Evolutionary conservation across 2,888 invertebrate genomes (phyloP), one percentile per base, ranked within the genome.

Genomic region (Prosapia bicincta): DNA sequence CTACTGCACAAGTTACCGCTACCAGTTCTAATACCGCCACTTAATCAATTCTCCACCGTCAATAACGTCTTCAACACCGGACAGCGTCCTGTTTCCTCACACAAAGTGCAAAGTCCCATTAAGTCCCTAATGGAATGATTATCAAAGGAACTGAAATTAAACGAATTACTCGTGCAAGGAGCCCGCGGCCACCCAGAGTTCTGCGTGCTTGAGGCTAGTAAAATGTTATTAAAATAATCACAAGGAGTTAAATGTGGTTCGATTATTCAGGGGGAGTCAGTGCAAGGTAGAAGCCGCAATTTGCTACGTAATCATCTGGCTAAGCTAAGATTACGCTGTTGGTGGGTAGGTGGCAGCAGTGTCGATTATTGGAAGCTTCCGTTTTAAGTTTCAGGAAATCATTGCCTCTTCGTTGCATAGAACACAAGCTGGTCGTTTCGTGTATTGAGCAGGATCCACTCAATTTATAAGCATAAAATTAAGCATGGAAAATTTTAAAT

Each of bases 221-320:
- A 13, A 38, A 15, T 13, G 69, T 74, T 69, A 74, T 74, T 74
- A 74, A 74, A 74, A 74, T 74, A 74, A 74, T 74, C 74, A 74
- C 74, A 74, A 32, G 13, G 38, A 74, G 69, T 74, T 74, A 74
- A 74, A 74, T 69, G 69, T 38, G n/a, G 69, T 69, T 54, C 74
- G 74, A 74, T 68, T 74, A 74, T 74, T 43, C 69, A 74, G 74
- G 43, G 65, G 69, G 69, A 6, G 7, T 5, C 38, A 5, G 38
- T 38, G 2, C 2, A 38, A 7, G 38, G 6, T 38, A 38, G 38
- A 38, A 13, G 38, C 38, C 13, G 38, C 38, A 38, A 38, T 38
- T 38, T 13, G 38, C 10, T 38, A 38, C 38, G 7, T 38, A 38
- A 38, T 38, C 38, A 38, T 13, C 38, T 38, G 38, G 38, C 38